These are phyloP conservation scores for Dunckerocampus dactyliophorus DNA, from an alignment of 2,113 vertebrate genomes.

Conservation along the genomic window DNA sequence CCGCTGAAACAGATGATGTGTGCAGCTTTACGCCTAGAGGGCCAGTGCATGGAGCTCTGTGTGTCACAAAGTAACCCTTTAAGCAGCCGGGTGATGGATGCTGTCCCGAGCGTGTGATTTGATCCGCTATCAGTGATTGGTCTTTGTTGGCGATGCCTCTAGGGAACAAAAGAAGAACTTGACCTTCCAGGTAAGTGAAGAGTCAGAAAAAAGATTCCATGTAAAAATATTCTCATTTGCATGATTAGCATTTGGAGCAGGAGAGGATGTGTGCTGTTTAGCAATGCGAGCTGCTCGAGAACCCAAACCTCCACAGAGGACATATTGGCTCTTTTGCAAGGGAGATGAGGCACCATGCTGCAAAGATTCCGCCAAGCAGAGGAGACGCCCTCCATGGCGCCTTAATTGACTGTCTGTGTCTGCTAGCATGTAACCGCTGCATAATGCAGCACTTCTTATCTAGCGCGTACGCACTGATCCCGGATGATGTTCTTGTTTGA, in stretches of 20 bases:
- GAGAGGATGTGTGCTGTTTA: constrained; percentile 41
- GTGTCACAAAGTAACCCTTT: no score
- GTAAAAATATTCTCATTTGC: constrained; percentile 56
- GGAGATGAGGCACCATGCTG: constrained; percentile 46
- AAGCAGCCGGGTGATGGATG: no score
- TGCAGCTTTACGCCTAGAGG: no score
- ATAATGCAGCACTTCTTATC: constrained; percentile 62
- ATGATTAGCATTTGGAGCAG: constrained; percentile 59
- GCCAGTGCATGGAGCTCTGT: no score
- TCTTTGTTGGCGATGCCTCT: no score
- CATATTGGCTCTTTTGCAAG: constrained; percentile 43
- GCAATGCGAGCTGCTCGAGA: constrained; percentile 45
- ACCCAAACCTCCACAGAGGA: constrained; percentile 45
- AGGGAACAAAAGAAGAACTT: constrained; percentile 38
- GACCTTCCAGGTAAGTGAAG: constrained; percentile 54
- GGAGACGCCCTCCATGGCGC: constrained; percentile 43
- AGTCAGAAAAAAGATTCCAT: constrained; percentile 41
- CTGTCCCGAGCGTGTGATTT: no score
- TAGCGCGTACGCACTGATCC: constrained; percentile 37
- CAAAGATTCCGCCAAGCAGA: constrained; percentile 35
- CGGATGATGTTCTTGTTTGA: constrained; percentile 56
- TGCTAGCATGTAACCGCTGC: constrained; percentile 38
- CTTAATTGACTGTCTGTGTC: constrained; percentile 45
- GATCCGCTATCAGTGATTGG: no score
- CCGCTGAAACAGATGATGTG: no score